Evolutionary conservation across 1,140 invertebrate genomes (phyloP), one percentile per base, ranked within the genome.

Genomic region (Kradibia gibbosae): DNA sequence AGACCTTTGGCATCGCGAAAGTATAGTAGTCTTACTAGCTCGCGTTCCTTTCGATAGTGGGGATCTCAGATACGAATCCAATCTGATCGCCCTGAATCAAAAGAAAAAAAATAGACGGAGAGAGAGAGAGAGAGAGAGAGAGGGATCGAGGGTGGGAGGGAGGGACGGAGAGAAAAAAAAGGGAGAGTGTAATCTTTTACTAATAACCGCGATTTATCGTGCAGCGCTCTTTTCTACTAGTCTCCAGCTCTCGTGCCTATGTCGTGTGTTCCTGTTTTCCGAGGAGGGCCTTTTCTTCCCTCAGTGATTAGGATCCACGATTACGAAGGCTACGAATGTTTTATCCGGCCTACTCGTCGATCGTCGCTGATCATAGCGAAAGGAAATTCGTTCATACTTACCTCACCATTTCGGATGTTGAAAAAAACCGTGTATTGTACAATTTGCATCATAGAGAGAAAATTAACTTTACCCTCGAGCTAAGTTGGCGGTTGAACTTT

Each of bases 151-250:
- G n/a, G n/a, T n/a, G n/a, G n/a, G n/a, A n/a, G n/a, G n/a, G n/a
- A n/a, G n/a, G n/a, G n/a, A n/a, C n/a, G n/a, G n/a, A n/a, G n/a
- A n/a, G n/a, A n/a, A n/a, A n/a, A n/a, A n/a, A n/a, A n/a, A n/a
- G n/a, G n/a, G n/a, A 85, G 84, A 84, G 85, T 88, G 89, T 91
- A 91, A 91, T 91, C 90, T 91, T 86, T 84, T 85, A 87, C 90
- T 91, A 91, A 91, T 91, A 91, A 91, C 90, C 85, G 83, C 88
- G 90, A 91, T 91, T 91, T 90, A 90, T 90, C 85, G 85, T 85
- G 81, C 84, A 22, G 28, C 81, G 82, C 72, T 76, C 15, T 60
- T 45, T 25, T 48, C 48, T 77, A 17, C 20, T 36, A 45, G 17
- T 31, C 45, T 53, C 48, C 22, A 1, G 17, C 48, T 73, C 48